Evolutionary conservation across 1,140 invertebrate genomes (phyloP).

Genomic region (Manduca sexta): DNA sequence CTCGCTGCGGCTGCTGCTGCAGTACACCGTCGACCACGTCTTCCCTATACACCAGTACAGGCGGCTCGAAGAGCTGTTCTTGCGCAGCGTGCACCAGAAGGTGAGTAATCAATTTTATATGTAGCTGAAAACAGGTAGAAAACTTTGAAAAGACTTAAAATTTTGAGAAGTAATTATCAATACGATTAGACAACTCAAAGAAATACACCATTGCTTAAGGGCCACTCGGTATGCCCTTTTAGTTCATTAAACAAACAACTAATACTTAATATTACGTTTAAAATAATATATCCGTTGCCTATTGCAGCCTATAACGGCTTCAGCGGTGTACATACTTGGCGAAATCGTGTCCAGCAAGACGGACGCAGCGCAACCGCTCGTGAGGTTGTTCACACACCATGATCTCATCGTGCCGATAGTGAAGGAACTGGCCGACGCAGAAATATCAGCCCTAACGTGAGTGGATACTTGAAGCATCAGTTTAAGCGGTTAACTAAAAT

Average conservation of each 20-base stretch:
- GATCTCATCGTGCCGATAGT: slow-evolving; percentile 89
- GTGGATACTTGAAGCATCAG: too few species aligned
- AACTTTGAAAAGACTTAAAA: too few species aligned
- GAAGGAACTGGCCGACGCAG: slow-evolving; percentile 84
- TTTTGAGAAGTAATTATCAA: too few species aligned
- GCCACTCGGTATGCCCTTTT: too few species aligned
- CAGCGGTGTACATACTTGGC: slow-evolving; percentile 89
- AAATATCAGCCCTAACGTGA: slow-evolving; percentile 92
- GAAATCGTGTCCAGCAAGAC: slow-evolving; percentile 89
- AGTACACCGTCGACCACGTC: slow-evolving; percentile 92
- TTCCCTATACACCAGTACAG: slow-evolving; percentile 88
- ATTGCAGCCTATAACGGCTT: slow-evolving; percentile 85
- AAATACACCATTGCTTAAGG: too few species aligned
- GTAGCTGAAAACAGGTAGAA: too few species aligned
- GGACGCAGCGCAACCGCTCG: slow-evolving; percentile 90
- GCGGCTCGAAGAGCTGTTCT: slow-evolving; percentile 81
- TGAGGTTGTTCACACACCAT: slow-evolving; percentile 88
- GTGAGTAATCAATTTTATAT: too few species aligned
- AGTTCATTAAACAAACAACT: too few species aligned
- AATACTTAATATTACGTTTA: neutral
- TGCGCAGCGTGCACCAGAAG: slow-evolving; percentile 81
- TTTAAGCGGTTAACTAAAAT: too few species aligned
- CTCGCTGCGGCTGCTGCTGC: slow-evolving; percentile 87
- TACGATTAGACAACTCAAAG: too few species aligned
- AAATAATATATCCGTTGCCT: neutral